Percentiles rank a stretch among this genome's conserved stretches.
These are phyloP conservation scores for Danio jaintianensis DNA, from an alignment of 2,797 vertebrate genomes.

Conservation along the genomic window DNA sequence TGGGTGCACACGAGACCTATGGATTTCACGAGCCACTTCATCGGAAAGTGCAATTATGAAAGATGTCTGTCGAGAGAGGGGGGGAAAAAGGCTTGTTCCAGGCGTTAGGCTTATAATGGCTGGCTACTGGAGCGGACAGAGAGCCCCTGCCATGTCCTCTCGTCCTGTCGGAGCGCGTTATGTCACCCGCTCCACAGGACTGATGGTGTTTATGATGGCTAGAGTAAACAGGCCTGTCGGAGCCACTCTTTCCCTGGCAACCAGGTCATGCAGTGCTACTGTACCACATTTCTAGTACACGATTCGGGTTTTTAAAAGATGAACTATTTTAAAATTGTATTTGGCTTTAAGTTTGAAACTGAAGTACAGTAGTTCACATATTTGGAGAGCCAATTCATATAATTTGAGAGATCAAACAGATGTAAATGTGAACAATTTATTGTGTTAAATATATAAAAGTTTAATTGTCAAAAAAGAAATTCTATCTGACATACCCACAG, in stretches of 20 bases:
- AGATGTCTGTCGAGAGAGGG: slow-evolving; percentile 71
- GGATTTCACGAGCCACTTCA: slow-evolving; percentile 81
- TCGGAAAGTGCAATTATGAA: slow-evolving; percentile 77
- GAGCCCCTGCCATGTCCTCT: slow-evolving; percentile 59
- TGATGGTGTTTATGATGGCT: slow-evolving; percentile 71
- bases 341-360: too few relatives aligned
- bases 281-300: not conserved
- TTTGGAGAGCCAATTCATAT: too few relatives aligned
- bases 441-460: slow-evolving; percentile 2
- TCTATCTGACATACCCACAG: slow-evolving; percentile 51
- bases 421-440: not conserved
- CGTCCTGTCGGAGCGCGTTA: slow-evolving; percentile 73
- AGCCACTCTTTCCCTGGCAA: slow-evolving; percentile 1
- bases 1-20: slow-evolving; percentile 66
- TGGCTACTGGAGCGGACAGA: slow-evolving; percentile 60
- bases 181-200: slow-evolving; percentile 74
- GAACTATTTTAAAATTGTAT: too few relatives aligned
- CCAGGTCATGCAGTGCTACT: slow-evolving; percentile 13
- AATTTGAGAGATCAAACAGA: not conserved
- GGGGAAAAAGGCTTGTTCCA: slow-evolving; percentile 50
- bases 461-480: not conserved
- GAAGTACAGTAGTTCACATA: too few relatives aligned
- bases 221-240: slow-evolving; percentile 56
- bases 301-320: not conserved
- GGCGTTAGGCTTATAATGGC: slow-evolving; percentile 63